Evolutionary conservation across 2,113 vertebrate genomes (phyloP).

Genomic region (Macroglossus sobrinus): DNA sequence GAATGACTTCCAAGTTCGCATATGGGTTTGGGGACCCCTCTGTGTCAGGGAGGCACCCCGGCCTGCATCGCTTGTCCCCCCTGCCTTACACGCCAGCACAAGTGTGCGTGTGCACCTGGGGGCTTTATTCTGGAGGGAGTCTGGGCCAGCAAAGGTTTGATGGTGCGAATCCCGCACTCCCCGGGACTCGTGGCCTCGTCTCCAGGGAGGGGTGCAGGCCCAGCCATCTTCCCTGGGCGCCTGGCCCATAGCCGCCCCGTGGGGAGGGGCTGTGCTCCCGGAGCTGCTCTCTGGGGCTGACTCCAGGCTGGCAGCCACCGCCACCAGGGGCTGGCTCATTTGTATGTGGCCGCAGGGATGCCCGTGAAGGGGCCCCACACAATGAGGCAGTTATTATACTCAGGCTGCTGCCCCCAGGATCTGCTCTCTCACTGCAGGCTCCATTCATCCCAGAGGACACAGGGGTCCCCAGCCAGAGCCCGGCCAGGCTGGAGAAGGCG

Average conservation of each 20-base stretch:
- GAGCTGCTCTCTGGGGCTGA: neutral
- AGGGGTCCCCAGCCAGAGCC: neutral
- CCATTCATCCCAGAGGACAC: conserved; percentile 35
- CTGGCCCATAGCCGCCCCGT: neutral
- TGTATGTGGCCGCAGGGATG: neutral
- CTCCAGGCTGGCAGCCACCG: neutral
- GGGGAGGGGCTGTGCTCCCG: no score
- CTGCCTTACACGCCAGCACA: rapidly evolving
- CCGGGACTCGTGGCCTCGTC: rapidly evolving
- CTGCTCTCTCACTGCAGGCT: neutral
- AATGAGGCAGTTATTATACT: neutral
- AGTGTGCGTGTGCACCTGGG: rapidly evolving
- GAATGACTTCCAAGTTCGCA: rapidly evolving
- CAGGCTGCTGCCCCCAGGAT: neutral
- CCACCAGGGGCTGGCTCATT: neutral
- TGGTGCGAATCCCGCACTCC: rapidly evolving
- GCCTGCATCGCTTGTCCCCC: rapidly evolving
- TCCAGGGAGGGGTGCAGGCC: rapidly evolving
- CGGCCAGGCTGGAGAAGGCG: neutral
- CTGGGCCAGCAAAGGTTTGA: neutral
- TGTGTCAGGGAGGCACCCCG: neutral
- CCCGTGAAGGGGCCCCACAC: neutral
- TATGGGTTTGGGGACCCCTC: neutral
- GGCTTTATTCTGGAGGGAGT: neutral
- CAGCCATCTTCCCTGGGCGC: neutral